Percentiles rank a stretch among this genome's conserved stretches.
phyloP scores from a whole-genome alignment of 2,888 invertebrate species.

The Netelia melanura region DNA sequence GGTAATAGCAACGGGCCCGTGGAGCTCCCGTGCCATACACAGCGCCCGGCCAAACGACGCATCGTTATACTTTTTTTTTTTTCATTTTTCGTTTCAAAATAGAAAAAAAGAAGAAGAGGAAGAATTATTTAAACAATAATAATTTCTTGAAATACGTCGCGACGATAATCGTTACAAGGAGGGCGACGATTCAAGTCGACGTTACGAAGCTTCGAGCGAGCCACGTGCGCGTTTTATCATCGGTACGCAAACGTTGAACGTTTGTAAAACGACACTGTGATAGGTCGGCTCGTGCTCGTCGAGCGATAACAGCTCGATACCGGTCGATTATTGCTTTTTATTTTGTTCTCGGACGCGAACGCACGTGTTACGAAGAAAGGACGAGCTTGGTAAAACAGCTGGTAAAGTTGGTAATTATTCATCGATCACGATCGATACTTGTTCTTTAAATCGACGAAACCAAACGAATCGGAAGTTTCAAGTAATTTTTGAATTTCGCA shows the following conservation, averaged over 20 bases:
- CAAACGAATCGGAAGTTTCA: not conserved
- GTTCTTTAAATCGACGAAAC: not conserved
- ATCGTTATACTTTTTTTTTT: slow-evolving; percentile 12
- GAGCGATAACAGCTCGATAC: not conserved
- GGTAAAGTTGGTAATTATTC: not conserved
- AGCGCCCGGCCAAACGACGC: slow-evolving; percentile 82
- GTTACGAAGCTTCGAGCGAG: too few relatives aligned
- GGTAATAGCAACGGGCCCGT: slow-evolving; percentile 85
- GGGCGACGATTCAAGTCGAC: too few relatives aligned
- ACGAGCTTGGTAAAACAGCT: not conserved
- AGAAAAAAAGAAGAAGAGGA: not conserved
- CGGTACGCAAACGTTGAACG: slow-evolving; percentile 8
- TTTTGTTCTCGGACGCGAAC: not conserved
- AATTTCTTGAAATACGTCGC: too few relatives aligned
- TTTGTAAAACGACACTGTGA: not conserved
- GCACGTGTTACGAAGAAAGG: not conserved
- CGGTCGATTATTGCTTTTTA: not conserved
- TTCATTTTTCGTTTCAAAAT: not conserved
- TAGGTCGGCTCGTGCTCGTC: not conserved
- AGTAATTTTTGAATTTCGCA: slow-evolving; percentile 7
- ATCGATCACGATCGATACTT: not conserved
- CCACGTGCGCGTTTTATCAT: slow-evolving; percentile 6
- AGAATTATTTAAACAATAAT: not conserved
- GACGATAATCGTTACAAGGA: not conserved
- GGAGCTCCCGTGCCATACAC: slow-evolving; percentile 85